These are phyloP conservation scores for Agriopis marginaria DNA, from an alignment of 2,888 invertebrate species.

Conservation along the genomic window DNA sequence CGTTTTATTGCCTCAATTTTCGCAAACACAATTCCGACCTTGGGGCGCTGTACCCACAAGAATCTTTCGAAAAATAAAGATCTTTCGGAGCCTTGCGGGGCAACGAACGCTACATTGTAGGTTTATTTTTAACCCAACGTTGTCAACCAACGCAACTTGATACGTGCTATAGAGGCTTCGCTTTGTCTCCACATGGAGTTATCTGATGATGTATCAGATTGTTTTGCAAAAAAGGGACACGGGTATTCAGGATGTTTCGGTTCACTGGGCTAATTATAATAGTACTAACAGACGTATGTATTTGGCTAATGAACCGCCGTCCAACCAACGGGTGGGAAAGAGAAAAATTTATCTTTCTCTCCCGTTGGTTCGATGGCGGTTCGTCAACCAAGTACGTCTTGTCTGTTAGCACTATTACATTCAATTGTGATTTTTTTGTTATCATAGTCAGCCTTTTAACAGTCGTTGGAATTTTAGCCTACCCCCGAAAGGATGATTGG, in stretches of 20 bases:
- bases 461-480: no score
- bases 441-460: no score
- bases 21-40: constrained; percentile 24
- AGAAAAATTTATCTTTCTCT: no score
- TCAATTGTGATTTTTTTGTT: no score
- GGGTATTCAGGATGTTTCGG: constrained; percentile 6
- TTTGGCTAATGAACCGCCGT: no score
- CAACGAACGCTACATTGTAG: constrained; percentile 59
- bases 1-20: constrained; percentile 7
- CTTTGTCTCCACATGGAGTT: constrained; percentile 12
- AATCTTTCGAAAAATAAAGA: constrained; percentile 34
- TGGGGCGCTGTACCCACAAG: constrained; percentile 14
- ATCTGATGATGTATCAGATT: constrained; percentile 4
- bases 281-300: no score
- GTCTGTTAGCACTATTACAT: no score
- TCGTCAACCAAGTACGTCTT: no score
- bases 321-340: no score
- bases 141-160: constrained; percentile 48
- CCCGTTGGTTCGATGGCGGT: no score
- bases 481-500: no score
- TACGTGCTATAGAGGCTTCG: constrained; percentile 21
- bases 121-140: constrained; percentile 56
- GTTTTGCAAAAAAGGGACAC: constrained; percentile 14
- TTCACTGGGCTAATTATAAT: constrained; percentile 13
- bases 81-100: constrained; percentile 46